phyloP scores from a whole-genome alignment of 1,140 invertebrate species.

The Caenorhabditis tropicalis region DNA sequence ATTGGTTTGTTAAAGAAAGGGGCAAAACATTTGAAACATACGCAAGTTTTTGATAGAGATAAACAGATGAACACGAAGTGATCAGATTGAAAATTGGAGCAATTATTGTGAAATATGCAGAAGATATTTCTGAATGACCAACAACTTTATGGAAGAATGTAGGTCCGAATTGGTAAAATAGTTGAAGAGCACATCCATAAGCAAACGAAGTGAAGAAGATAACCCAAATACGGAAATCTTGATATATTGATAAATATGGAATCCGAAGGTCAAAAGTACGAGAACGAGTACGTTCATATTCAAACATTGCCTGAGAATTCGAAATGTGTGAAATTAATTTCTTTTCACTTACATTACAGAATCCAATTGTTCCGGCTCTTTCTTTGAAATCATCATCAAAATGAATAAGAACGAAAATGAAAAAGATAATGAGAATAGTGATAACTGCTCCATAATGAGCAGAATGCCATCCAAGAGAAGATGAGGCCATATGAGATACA shows the following conservation, averaged over 20 bases:
- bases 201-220: constrained; percentile 45
- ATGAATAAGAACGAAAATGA: constrained; percentile 36
- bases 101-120: constrained; percentile 20
- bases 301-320: constrained; percentile 14
- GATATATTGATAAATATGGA: constrained; percentile 48
- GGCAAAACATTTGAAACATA: background rate
- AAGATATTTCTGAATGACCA: background rate
- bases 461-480: constrained; percentile 45
- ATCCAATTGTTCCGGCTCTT: background rate
- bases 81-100: constrained; percentile 37
- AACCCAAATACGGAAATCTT: constrained; percentile 45
- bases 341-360: constrained; percentile 30
- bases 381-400: constrained; percentile 51
- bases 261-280: constrained; percentile 26
- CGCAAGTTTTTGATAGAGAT: constrained; percentile 22
- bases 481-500: constrained; percentile 1
- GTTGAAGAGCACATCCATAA: constrained; percentile 32
- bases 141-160: constrained; percentile 47
- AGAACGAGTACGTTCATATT: constrained; percentile 41
- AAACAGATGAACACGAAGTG: background rate
- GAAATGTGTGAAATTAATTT: too few species aligned
- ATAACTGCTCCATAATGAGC: constrained; percentile 42
- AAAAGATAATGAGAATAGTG: constrained; percentile 10
- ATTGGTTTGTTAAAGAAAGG: background rate
- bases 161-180: constrained; percentile 45